phyloP scores from a whole-genome alignment of 2,113 vertebrate genomes.

The Trogon surrucura region DNA sequence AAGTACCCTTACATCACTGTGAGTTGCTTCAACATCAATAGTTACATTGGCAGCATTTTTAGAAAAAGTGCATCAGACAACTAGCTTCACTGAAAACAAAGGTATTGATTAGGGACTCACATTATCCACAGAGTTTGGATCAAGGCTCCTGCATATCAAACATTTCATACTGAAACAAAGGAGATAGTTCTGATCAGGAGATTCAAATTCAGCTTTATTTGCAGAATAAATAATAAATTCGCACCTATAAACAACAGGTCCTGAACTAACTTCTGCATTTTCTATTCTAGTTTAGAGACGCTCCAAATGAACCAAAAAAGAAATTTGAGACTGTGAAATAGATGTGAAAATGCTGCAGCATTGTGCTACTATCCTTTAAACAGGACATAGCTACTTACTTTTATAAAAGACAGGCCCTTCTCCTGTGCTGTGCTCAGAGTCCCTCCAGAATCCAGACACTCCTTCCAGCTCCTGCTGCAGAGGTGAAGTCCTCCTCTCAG shows the following conservation, averaged over 20 bases:
- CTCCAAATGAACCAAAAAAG: background rate
- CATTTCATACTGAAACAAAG: background rate
- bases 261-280: background rate
- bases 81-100: background rate
- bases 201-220: background rate
- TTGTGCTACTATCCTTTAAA: background rate
- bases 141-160: background rate
- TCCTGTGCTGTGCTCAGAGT: background rate
- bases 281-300: background rate
- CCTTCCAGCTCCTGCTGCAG: background rate
- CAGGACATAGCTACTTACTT: background rate
- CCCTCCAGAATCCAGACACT: background rate
- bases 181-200: background rate
- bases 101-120: background rate
- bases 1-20: background rate
- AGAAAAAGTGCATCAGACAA: background rate
- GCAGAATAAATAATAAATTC: background rate
- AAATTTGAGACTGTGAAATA: background rate
- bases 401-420: background rate
- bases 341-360: background rate
- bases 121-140: background rate
- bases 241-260: background rate
- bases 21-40: conserved; percentile 7
- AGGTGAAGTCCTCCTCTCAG: background rate
- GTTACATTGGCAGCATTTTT: background rate